Evolutionary conservation across 2,797 vertebrate genomes (phyloP).

Genomic region (Rhinoraja longicauda): DNA sequence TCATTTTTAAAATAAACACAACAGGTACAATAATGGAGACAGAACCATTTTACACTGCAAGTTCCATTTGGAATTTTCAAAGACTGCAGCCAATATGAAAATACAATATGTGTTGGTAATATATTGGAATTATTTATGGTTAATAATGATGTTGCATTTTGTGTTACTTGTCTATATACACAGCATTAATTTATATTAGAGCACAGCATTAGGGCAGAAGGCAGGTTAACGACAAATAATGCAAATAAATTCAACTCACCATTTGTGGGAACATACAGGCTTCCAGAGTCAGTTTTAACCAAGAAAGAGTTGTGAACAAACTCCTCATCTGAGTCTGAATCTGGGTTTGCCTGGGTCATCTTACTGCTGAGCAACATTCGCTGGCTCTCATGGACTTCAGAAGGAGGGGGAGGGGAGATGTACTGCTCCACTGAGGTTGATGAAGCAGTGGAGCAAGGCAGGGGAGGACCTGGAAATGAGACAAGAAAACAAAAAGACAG

Average conservation of each 20-base stretch:
- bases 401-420: slow-evolving; percentile 82
- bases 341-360: slow-evolving; percentile 84
- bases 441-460: slow-evolving; percentile 86
- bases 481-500: slow-evolving; percentile 39
- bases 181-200: background rate
- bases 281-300: slow-evolving; percentile 93
- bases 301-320: slow-evolving; percentile 93
- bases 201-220: background rate
- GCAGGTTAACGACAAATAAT: background rate
- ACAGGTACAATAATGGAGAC: background rate
- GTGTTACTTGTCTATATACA: background rate
- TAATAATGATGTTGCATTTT: background rate
- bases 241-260: slow-evolving; percentile 67
- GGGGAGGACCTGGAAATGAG: slow-evolving; percentile 75
- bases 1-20: background rate
- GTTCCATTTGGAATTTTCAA: background rate
- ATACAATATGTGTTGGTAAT: background rate
- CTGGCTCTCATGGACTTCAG: slow-evolving; percentile 87
- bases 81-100: background rate
- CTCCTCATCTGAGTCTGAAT: slow-evolving; percentile 96
- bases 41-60: background rate
- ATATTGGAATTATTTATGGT: background rate
- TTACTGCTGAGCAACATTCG: slow-evolving; percentile 95
- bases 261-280: slow-evolving; percentile 71
- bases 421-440: slow-evolving; percentile 85